A percentile compares a stretch with the other conserved stretches of the same genome.
phyloP scores from a whole-genome alignment of 92 coral and sea anemone species.

The Galaxea fascicularis region DNA sequence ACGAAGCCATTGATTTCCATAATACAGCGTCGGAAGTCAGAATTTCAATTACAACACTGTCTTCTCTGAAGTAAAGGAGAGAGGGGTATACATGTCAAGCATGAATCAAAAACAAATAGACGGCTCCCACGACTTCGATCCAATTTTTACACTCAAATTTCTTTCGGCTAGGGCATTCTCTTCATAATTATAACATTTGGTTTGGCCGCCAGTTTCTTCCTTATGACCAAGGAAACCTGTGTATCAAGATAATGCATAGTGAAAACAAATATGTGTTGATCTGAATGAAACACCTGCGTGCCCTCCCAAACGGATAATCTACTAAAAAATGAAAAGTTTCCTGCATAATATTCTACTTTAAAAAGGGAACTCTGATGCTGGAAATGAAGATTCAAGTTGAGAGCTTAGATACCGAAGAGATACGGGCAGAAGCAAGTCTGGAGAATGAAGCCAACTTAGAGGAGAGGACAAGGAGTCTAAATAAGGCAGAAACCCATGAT shows the following conservation, averaged over 20 bases:
- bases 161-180: no score
- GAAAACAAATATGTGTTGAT: no score
- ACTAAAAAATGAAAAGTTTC: not conserved
- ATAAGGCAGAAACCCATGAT: not conserved
- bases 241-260: no score
- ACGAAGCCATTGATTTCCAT: not conserved
- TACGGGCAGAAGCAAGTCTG: not conserved
- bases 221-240: no score
- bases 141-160: no score
- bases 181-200: no score
- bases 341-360: not conserved
- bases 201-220: no score
- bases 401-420: not conserved
- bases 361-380: not conserved
- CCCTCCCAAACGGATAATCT: no score
- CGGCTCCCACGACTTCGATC: no score
- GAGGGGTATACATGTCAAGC: no score
- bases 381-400: not conserved
- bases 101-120: no score
- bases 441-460: not conserved
- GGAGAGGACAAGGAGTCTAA: not conserved
- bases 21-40: not conserved
- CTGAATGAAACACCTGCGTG: no score
- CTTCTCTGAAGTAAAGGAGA: not conserved
- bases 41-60: not conserved